Percentiles rank a stretch among this genome's conserved stretches.
phyloP scores from a whole-genome alignment of 1,140 invertebrate genomes.

The Apis dorsata region DNA sequence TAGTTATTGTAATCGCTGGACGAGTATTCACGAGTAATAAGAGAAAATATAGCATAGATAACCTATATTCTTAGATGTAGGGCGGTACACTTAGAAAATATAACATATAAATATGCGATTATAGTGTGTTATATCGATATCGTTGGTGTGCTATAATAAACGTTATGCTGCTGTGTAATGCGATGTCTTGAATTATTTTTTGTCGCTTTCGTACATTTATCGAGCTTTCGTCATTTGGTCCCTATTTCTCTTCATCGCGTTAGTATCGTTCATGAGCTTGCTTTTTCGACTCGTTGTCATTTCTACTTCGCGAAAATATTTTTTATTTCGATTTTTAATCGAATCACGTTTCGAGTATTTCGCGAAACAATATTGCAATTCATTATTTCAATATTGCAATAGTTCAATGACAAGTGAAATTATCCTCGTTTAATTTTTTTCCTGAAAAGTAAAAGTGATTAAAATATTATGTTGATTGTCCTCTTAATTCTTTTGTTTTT shows the following conservation, averaged over 20 bases:
- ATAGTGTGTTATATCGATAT: constrained; percentile 71
- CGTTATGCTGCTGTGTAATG: constrained; percentile 77
- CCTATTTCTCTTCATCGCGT: constrained; percentile 7
- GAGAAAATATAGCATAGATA: constrained; percentile 61
- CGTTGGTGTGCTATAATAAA: constrained; percentile 78
- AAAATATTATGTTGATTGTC: not conserved
- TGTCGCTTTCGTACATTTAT: constrained; percentile 74
- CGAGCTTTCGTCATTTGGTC: constrained; percentile 53
- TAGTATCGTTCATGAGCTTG: constrained; percentile 23
- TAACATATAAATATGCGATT: constrained; percentile 69
- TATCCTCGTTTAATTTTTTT: not conserved
- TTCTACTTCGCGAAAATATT: not conserved
- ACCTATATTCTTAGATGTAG: constrained; percentile 55
- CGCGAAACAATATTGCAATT: not conserved
- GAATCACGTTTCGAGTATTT: not conserved
- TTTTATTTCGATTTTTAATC: not conserved
- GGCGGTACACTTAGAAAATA: constrained; percentile 57
- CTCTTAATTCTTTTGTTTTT: not conserved
- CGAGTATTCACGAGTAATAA: constrained; percentile 58
- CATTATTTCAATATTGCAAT: too few relatives aligned
- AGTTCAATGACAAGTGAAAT: not conserved
- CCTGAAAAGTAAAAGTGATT: not conserved
- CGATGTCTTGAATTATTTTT: constrained; percentile 78
- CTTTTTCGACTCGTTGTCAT: constrained; percentile 18
- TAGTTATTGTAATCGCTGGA: constrained; percentile 60